A percentile compares a stretch with the other conserved stretches of the same genome.
phyloP scores from a whole-genome alignment of 1,140 invertebrate genomes.

The Drosophila truncata region DNA sequence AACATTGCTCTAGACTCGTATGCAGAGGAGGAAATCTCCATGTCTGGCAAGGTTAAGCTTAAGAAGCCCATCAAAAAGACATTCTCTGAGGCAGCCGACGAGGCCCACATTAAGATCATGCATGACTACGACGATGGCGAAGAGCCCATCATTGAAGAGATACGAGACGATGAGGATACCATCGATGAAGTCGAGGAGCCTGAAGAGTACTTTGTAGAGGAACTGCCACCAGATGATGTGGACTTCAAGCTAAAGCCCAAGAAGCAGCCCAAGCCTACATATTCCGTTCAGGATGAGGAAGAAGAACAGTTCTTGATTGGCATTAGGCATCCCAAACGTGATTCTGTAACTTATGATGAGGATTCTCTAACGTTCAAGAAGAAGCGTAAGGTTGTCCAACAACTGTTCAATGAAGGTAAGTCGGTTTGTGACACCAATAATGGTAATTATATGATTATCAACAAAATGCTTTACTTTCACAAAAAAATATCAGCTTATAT shows the following conservation, averaged over 20 bases:
- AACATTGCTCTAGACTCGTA: slow-evolving; percentile 93
- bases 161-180: slow-evolving; percentile 88
- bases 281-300: slow-evolving; percentile 84
- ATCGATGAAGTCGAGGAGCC: slow-evolving; percentile 88
- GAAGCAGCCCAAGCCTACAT: slow-evolving; percentile 73
- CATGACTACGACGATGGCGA: slow-evolving; percentile 89
- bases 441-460: slow-evolving; percentile 24
- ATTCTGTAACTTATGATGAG: slow-evolving; percentile 84
- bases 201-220: slow-evolving; percentile 86
- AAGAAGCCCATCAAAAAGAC: slow-evolving; percentile 90
- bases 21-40: slow-evolving; percentile 94
- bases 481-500: slow-evolving; percentile 76
- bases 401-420: slow-evolving; percentile 87
- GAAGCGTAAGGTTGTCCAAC: slow-evolving; percentile 87
- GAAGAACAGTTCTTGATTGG: slow-evolving; percentile 88
- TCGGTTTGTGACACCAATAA: slow-evolving; percentile 2
- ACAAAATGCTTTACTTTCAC: slow-evolving; percentile 55
- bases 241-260: slow-evolving; percentile 87
- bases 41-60: slow-evolving; percentile 93
- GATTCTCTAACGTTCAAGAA: slow-evolving; percentile 87
- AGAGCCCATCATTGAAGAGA: slow-evolving; percentile 89
- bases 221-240: slow-evolving; percentile 85
- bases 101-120: slow-evolving; percentile 90
- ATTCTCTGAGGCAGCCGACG: slow-evolving; percentile 90
- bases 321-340: slow-evolving; percentile 85